A percentile compares a stretch with the other conserved stretches of the same genome.
These are phyloP conservation scores for Manacus vitellinus DNA, from an alignment of 2,113 vertebrate species.

Conservation along the genomic window DNA sequence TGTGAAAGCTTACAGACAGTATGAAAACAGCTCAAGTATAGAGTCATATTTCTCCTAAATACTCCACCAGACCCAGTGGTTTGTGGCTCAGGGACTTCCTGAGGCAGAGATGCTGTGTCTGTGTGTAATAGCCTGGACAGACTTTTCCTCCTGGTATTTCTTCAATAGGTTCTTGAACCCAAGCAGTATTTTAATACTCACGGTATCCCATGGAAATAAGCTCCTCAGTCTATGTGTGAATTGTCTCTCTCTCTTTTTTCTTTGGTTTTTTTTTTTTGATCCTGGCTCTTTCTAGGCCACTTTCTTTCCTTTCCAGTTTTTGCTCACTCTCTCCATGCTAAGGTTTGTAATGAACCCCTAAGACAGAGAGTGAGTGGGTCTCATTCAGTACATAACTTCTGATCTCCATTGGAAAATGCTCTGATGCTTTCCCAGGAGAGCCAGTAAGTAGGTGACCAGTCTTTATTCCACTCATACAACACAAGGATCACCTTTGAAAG, in stretches of 20 bases:
- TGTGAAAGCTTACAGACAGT: conserved; percentile 10
- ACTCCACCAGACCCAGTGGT: conserved; percentile 24
- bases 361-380: not conserved
- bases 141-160: not conserved
- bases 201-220: not conserved
- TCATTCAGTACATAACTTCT: not conserved
- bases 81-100: conserved; percentile 25
- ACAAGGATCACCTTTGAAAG: not conserved
- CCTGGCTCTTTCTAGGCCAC: not conserved
- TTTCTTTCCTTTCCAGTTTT: not conserved
- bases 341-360: not conserved
- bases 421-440: not conserved
- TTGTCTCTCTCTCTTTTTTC: not conserved
- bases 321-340: not conserved
- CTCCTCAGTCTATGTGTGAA: not conserved
- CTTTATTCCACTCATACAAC: not conserved
- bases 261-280: not conserved
- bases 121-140: not conserved
- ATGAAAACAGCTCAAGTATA: not conserved
- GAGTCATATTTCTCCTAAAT: conserved; percentile 37
- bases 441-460: not conserved
- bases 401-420: not conserved
- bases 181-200: not conserved
- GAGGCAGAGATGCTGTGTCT: not conserved
- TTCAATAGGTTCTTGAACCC: not conserved